Percentiles rank a stretch among this genome's conserved stretches.
phyloP scores from a whole-genome alignment of 2,797 vertebrate species.

The Falco cherrug region DNA sequence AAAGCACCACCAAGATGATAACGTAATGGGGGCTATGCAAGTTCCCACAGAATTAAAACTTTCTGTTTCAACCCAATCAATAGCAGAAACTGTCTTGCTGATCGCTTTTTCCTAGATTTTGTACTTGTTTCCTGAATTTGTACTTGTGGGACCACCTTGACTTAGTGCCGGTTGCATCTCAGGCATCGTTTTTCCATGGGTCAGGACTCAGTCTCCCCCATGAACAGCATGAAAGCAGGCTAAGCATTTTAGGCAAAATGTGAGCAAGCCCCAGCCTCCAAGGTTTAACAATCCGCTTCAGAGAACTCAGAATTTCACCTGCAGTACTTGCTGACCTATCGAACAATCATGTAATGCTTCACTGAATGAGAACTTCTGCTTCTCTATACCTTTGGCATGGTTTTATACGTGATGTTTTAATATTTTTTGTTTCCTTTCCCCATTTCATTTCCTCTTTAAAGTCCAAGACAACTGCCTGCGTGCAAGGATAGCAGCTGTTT shows the following conservation, averaged over 20 bases:
- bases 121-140: not conserved
- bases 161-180: not conserved
- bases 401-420: not conserved
- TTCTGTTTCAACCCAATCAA: not conserved
- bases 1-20: not conserved
- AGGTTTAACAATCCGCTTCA: not conserved
- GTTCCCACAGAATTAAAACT: not conserved
- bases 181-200: not conserved
- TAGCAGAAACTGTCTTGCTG: not conserved
- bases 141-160: rapidly evolving
- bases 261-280: not conserved
- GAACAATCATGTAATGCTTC: not conserved
- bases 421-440: slow-evolving; percentile 12
- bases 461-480: slow-evolving; percentile 24
- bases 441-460: slow-evolving; percentile 47
- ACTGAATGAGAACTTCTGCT: not conserved
- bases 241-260: not conserved
- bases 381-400: not conserved
- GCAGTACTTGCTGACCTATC: not conserved
- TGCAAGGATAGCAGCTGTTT: slow-evolving; percentile 42
- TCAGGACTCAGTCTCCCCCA: not conserved
- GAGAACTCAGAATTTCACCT: not conserved
- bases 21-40: not conserved
- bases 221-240: not conserved
- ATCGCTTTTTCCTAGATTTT: not conserved